phyloP scores from a whole-genome alignment of 2,888 invertebrate species.

The Nymphalis c-album region DNA sequence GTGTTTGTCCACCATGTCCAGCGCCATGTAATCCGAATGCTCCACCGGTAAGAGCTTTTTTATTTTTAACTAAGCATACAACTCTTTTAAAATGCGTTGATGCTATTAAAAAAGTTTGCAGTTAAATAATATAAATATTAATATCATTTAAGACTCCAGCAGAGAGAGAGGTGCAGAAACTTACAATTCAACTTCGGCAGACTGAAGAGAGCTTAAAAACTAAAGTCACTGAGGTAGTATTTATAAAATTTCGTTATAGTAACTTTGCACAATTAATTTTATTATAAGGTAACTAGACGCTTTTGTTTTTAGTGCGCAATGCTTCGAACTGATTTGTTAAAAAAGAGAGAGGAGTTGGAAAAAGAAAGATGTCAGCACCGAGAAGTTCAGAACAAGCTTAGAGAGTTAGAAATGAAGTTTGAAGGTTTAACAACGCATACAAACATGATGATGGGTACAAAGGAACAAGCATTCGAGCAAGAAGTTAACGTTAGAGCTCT shows the following conservation, averaged over 20 bases:
- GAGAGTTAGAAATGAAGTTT: constrained; percentile 69
- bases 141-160: constrained; percentile 60
- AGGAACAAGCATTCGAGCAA: constrained; percentile 83
- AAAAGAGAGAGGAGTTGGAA: constrained; percentile 80
- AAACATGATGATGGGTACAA: constrained; percentile 75
- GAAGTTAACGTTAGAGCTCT: constrained; percentile 71
- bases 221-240: constrained; percentile 84
- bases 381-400: constrained; percentile 66
- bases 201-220: constrained; percentile 85
- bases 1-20: constrained; percentile 71
- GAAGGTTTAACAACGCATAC: constrained; percentile 61
- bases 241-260: background rate
- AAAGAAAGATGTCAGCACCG: constrained; percentile 82
- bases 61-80: no score
- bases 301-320: constrained; percentile 60
- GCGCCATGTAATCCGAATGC: constrained; percentile 71
- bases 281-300: background rate
- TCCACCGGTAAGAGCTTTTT: constrained; percentile 58
- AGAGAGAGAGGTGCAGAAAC: constrained; percentile 81
- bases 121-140: background rate
- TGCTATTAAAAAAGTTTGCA: background rate
- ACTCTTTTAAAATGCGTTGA: background rate
- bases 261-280: background rate
- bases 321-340: constrained; percentile 63
- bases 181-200: constrained; percentile 82